Base-by-base conservation (phyloP, 1,140 invertebrate genomes). In the Homarus americanus region DNA sequence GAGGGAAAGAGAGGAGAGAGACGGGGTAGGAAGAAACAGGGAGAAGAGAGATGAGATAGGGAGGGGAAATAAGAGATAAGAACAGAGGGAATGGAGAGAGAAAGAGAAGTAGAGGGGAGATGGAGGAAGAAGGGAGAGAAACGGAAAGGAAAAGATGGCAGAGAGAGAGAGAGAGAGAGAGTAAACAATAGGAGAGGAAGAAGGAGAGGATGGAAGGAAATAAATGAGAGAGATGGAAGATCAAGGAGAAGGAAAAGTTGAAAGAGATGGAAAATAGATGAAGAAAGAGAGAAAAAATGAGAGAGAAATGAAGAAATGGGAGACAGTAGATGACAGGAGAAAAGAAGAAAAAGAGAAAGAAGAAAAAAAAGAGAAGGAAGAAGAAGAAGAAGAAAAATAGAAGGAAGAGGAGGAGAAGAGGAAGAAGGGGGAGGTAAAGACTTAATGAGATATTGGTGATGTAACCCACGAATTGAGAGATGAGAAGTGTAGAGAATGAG, bases 1-100 rank as follows among this genome's bases (percentile, higher is more conserved):
- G 32, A 15, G 28, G 32, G 75, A 76, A 36, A 24, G 9, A 36
- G 5, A 40, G 38, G 32, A 24, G 5, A 20, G 24, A 24, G 76
- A 34, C 2, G 76, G 24, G 41, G 76, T 32, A 9, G 15, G 38
- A n/a, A 1, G 76, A 79, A 10, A 79, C 2, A 41, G 76, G 20
- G 38, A 58, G 53, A 17, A 24, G 4, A 20, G 41, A 17, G 40
- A 32, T 72, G 82, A 84, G 63, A 72, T 58, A 84, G 58, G 66
- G 82, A 83, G 82, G 34, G 58, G 63, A n/a, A 82, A n/a, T 63
- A 34, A 82, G 80, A 82, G 80, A 82, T 44, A 63, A 49, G 63
- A 49, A 82, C 49, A 82, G 80, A 82, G 80, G 63, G 80, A 82
- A 49, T 41, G 76, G 76, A 79, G 63, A 72, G 63, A 72, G 82